Base-by-base conservation (phyloP, 2,888 invertebrate genomes). In the Mamestra brassicae region DNA sequence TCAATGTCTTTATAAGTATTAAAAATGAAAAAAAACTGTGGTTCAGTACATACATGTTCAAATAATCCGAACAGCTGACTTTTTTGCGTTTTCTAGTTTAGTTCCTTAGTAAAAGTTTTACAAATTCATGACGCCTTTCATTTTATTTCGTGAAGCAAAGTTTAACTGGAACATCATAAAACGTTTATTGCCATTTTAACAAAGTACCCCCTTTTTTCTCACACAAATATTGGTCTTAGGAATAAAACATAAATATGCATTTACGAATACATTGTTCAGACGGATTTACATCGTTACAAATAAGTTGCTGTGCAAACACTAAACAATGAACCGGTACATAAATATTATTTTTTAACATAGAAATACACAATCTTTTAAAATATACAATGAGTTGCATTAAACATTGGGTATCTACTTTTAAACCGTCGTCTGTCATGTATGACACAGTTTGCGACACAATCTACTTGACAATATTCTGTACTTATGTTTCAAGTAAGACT, bases 401-500 rank as follows among this genome's bases (percentile, higher is more conserved):
- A 13, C n/a, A 34, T 73, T 57, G 42, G 3, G 17, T 55, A 47
- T 4, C 13, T 47, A 47, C 3, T 7, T 11, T 50, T 34, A 11
- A 15, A 34, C 38, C 11, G 0, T 38, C 38, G 7, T 5, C 13
- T 57, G 13, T 4, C 36, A 15, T 3, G 4, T 3, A 58, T 17
- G 52, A 17, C 3, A 52, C 17, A 58, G 1, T 15, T 58, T 15
- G 15, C 36, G 13, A 34, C 5, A 2, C 15, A 15, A 26, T 3
- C 4, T 57, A 58, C 11, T 36, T 62, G 0, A 17, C 36, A 52
- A 61, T 66, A n/a, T 6, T 57, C 1, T 15, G 2, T 17, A 6
- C 6, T 55, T 77, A 2, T 2, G 4, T 60, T 66, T 36, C 2
- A 63, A 63, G 34, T 42, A n/a, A 47, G 60, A 65, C 50, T 68